A percentile compares a stretch with the other conserved stretches of the same genome.
phyloP scores from a whole-genome alignment of 2,797 vertebrate genomes.

The Chaetodon trifasciatus region DNA sequence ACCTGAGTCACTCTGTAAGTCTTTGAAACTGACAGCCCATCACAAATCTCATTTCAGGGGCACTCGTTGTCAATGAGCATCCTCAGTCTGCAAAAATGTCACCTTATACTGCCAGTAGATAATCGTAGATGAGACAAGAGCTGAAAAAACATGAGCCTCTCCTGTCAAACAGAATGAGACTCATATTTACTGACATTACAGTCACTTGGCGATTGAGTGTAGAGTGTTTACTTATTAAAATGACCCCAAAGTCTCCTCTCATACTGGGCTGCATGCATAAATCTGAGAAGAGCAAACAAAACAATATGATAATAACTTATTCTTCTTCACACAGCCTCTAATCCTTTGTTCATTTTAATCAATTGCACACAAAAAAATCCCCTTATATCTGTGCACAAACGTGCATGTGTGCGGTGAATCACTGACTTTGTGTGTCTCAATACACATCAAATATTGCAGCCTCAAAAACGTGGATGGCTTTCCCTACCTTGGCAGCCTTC shows the following conservation, averaged over 20 bases:
- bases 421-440: slow-evolving; percentile 41
- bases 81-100: slow-evolving; percentile 68
- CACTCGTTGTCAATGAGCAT: slow-evolving; percentile 68
- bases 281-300: slow-evolving; percentile 62
- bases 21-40: slow-evolving; percentile 71
- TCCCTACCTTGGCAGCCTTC: slow-evolving; percentile 75
- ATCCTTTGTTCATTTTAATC: slow-evolving; percentile 72
- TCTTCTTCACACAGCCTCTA: slow-evolving; percentile 59
- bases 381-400: slow-evolving; percentile 4
- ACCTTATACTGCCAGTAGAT: slow-evolving; percentile 62
- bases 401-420: slow-evolving; percentile 32
- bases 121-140: slow-evolving; percentile 70
- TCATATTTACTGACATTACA: slow-evolving; percentile 59
- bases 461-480: slow-evolving; percentile 63
- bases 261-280: slow-evolving; percentile 47
- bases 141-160: slow-evolving; percentile 55
- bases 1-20: slow-evolving; percentile 51
- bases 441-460: slow-evolving; percentile 62
- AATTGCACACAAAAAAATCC: slow-evolving; percentile 38
- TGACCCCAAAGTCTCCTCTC: slow-evolving; percentile 59
- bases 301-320: slow-evolving; percentile 66
- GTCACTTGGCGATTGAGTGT: slow-evolving; percentile 47
- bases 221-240: slow-evolving; percentile 74
- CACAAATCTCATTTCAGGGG: slow-evolving; percentile 79
- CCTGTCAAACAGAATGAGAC: slow-evolving; percentile 71